These are phyloP conservation scores for Caiman crocodilus DNA, from an alignment of 2,797 vertebrate genomes.

Conservation along the genomic window DNA sequence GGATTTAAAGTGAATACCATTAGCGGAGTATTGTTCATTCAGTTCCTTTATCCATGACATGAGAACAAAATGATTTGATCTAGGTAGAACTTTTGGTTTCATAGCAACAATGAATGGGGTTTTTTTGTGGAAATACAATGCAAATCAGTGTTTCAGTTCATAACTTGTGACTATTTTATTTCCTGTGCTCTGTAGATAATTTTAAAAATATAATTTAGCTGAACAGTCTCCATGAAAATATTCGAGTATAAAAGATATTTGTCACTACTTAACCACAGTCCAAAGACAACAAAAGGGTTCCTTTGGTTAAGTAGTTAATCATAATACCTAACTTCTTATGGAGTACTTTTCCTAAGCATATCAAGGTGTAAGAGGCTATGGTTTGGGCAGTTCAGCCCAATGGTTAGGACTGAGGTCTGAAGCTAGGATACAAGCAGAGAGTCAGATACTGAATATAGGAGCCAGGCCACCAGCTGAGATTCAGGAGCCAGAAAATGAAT, in stretches of 20 bases:
- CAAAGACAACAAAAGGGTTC: not conserved
- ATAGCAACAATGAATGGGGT: slow-evolving; percentile 13
- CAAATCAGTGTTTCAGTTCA: slow-evolving; percentile 21
- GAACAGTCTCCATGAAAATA: slow-evolving; percentile 35
- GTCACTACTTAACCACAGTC: not conserved
- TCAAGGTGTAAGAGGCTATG: too few relatives aligned
- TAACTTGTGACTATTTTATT: slow-evolving; percentile 46
- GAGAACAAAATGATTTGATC: slow-evolving; percentile 60
- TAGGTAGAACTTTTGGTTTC: slow-evolving; percentile 68
- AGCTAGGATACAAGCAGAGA: too few relatives aligned
- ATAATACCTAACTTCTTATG: not conserved
- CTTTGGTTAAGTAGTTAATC: not conserved
- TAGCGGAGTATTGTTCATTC: slow-evolving; percentile 35
- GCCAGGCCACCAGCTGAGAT: too few relatives aligned
- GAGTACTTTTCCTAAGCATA: not conserved
- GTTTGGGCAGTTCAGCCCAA: too few relatives aligned
- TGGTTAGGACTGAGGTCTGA: too few relatives aligned
- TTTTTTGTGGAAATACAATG: slow-evolving; percentile 25
- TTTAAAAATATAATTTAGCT: slow-evolving; percentile 52
- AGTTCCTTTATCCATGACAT: slow-evolving; percentile 30
- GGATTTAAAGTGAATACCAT: slow-evolving; percentile 16
- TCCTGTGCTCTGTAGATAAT: slow-evolving; percentile 37
- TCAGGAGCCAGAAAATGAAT: too few relatives aligned
- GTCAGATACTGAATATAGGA: too few relatives aligned
- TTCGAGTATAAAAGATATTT: not conserved